Percentiles rank a stretch among this genome's conserved stretches.
Evolutionary conservation across 2,113 vertebrate genomes (phyloP).

Genomic region (Haemorhous mexicanus): DNA sequence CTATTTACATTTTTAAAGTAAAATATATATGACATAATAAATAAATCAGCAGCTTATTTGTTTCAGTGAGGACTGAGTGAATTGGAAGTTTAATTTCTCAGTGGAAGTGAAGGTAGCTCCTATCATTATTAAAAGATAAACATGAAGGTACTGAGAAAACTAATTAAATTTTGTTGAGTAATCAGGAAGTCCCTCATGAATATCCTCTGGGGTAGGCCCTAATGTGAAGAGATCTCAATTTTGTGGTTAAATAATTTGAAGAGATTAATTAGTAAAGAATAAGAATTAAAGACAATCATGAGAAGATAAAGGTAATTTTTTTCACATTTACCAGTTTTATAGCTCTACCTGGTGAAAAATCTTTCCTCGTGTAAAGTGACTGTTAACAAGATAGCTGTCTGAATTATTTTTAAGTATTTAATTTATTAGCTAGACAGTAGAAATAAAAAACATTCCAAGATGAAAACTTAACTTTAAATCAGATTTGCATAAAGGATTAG

Average conservation of each 20-base stretch:
- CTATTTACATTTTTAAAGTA: not conserved
- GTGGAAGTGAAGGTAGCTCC: not conserved
- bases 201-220: conserved; percentile 7
- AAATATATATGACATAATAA: not conserved
- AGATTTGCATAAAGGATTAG: conserved; percentile 85
- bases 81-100: not conserved
- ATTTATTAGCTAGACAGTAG: conserved; percentile 26
- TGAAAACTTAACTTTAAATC: conserved; percentile 73
- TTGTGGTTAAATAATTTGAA: conserved; percentile 65
- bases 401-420: conserved; percentile 34
- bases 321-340: not conserved
- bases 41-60: not conserved
- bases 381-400: not conserved
- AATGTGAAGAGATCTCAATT: conserved; percentile 53
- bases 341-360: not conserved
- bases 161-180: conserved; percentile 60
- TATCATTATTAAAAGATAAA: conserved; percentile 46
- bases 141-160: conserved; percentile 30
- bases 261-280: conserved; percentile 69
- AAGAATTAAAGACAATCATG: conserved; percentile 62
- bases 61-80: not conserved
- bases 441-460: conserved; percentile 36
- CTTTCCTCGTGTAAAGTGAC: not conserved
- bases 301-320: conserved; percentile 20
- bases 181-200: conserved; percentile 43